phyloP scores from a whole-genome alignment of 2,113 vertebrate species.

The Melierax canorus region DNA sequence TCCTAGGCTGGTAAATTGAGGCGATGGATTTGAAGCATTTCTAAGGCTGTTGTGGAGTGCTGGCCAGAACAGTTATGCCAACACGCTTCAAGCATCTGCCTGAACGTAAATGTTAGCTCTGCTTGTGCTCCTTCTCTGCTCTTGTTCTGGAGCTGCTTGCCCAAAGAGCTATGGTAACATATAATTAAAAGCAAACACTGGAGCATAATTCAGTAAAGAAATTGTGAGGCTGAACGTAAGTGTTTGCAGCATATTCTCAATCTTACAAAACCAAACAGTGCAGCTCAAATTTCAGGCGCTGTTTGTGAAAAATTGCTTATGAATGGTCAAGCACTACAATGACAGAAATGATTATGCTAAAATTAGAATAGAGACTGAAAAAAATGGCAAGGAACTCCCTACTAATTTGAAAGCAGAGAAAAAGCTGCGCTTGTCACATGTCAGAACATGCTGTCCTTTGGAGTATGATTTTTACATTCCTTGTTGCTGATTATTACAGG shows the following conservation, averaged over 20 bases:
- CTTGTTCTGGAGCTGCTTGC: background rate
- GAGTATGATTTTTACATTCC: background rate
- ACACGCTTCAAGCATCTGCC: background rate
- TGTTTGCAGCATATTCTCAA: background rate
- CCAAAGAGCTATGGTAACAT: background rate
- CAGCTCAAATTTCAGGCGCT: background rate
- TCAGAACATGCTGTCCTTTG: background rate
- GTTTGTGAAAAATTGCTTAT: background rate
- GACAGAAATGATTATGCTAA: background rate
- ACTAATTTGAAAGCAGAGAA: background rate
- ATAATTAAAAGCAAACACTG: background rate
- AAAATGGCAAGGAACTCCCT: background rate
- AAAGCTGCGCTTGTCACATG: background rate
- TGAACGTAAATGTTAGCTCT: background rate
- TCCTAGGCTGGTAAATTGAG: background rate
- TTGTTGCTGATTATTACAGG: background rate
- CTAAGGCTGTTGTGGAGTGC: background rate
- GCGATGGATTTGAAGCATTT: background rate
- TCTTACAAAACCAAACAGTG: background rate
- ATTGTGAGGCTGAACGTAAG: background rate
- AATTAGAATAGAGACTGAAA: background rate
- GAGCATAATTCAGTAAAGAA: background rate
- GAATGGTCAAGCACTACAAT: background rate
- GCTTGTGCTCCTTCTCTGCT: background rate
- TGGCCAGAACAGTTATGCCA: background rate